Percentiles rank a stretch among this genome's conserved stretches.
Evolutionary conservation across 2,888 invertebrate species (phyloP).

Genomic region (Nowickia ferox): DNA sequence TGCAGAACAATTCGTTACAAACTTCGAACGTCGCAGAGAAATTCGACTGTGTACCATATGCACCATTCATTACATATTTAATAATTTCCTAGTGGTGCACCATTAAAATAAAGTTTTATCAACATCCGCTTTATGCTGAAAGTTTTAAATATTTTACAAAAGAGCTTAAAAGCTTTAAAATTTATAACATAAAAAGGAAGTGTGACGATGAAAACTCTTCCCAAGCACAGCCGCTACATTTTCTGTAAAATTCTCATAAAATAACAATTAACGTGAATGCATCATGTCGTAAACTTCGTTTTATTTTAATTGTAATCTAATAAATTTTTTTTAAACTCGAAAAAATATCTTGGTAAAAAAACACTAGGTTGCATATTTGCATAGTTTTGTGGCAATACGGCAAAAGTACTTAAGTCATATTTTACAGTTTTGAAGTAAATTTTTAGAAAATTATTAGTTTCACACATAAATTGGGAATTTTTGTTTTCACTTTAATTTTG

Average conservation of each 20-base stretch:
- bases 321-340: not conserved
- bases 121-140: slow-evolving; percentile 42
- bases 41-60: no score
- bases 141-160: slow-evolving; percentile 56
- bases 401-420: no score
- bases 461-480: no score
- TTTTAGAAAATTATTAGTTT: no score
- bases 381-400: no score
- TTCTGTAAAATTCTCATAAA: slow-evolving; percentile 56
- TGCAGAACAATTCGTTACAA: no score
- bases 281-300: slow-evolving; percentile 50
- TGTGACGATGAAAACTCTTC: slow-evolving; percentile 5
- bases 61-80: not conserved
- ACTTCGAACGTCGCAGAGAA: no score
- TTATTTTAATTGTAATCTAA: slow-evolving; percentile 1
- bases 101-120: slow-evolving; percentile 42
- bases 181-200: not conserved
- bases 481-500: no score
- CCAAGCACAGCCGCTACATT: slow-evolving; percentile 17
- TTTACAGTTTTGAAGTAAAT: no score
- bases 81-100: slow-evolving; percentile 12
- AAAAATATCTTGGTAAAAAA: not conserved
- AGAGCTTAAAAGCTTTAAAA: slow-evolving; percentile 45
- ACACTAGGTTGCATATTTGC: no score
- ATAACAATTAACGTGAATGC: slow-evolving; percentile 67